Conservation (phyloP, 2,797 vertebrate genomes). For the Sebastes paucispinis region DNA sequence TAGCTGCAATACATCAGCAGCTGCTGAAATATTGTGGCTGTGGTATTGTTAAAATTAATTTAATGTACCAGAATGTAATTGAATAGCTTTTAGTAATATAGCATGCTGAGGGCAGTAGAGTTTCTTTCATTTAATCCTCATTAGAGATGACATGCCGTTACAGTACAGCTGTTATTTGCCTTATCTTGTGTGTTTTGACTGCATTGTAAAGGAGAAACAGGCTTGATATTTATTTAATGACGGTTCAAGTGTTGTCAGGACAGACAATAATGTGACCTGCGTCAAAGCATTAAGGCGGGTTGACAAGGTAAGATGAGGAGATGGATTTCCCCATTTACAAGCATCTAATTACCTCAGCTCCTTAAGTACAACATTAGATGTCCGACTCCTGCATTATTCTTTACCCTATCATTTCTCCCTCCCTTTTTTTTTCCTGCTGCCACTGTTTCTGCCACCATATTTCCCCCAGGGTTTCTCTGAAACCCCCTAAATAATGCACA, state of each 20-base stretch:
- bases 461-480: slow-evolving; percentile 69
- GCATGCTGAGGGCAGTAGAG: not conserved
- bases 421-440: slow-evolving; percentile 25
- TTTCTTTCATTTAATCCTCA: not conserved
- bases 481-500: slow-evolving; percentile 79
- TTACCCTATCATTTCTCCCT: slow-evolving; percentile 28
- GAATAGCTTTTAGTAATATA: not conserved
- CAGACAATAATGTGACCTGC: slow-evolving; percentile 49
- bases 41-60: not conserved
- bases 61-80: not conserved
- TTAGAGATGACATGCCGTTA: not conserved
- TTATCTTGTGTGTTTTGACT: slow-evolving; percentile 31
- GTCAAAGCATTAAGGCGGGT: slow-evolving; percentile 36
- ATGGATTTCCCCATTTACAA: slow-evolving; percentile 64
- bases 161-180: not conserved
- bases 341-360: slow-evolving; percentile 66
- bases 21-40: not conserved
- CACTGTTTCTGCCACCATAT: slow-evolving; percentile 56
- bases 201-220: slow-evolving; percentile 46
- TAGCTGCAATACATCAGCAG: not conserved
- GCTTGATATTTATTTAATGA: slow-evolving; percentile 69
- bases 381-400: slow-evolving; percentile 56
- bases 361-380: slow-evolving; percentile 47
- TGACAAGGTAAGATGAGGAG: slow-evolving; percentile 65
- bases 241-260: slow-evolving; percentile 43